A percentile compares a stretch with the other conserved stretches of the same genome.
Evolutionary conservation across 2,888 invertebrate species (phyloP).

Genomic region (Microctonus brassicae): DNA sequence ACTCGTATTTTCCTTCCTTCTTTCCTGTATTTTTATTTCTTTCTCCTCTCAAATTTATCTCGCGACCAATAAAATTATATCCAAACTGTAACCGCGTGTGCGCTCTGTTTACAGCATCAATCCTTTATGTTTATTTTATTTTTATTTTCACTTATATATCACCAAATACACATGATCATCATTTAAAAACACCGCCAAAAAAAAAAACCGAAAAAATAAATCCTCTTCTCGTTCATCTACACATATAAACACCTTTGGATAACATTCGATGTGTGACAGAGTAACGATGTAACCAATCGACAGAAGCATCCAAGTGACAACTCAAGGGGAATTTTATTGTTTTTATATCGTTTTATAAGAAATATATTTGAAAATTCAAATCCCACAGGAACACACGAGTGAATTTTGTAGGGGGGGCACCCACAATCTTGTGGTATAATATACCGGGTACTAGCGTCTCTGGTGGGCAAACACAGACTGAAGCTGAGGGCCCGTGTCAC

Average conservation of each 20-base stretch:
- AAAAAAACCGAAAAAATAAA: background rate
- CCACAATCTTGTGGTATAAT: background rate
- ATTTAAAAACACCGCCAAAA: background rate
- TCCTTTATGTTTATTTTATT: background rate
- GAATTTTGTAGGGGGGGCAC: background rate
- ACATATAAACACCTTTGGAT: background rate
- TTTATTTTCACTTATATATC: background rate
- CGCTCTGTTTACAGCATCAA: background rate
- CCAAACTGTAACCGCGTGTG: background rate
- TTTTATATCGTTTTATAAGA: background rate
- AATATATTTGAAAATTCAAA: background rate
- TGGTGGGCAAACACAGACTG: conserved; percentile 69
- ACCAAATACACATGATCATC: background rate
- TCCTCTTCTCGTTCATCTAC: background rate
- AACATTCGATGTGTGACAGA: background rate
- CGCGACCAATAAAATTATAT: background rate
- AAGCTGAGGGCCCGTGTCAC: conserved; percentile 61
- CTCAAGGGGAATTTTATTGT: background rate
- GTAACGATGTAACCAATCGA: conserved; percentile 1
- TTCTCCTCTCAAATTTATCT: no score
- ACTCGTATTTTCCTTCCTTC: background rate
- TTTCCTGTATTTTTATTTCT: no score
- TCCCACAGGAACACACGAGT: background rate
- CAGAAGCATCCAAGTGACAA: background rate
- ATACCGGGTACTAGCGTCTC: conserved; percentile 53